phyloP scores from a whole-genome alignment of 2,113 vertebrate genomes.

The Gymnogyps californianus region DNA sequence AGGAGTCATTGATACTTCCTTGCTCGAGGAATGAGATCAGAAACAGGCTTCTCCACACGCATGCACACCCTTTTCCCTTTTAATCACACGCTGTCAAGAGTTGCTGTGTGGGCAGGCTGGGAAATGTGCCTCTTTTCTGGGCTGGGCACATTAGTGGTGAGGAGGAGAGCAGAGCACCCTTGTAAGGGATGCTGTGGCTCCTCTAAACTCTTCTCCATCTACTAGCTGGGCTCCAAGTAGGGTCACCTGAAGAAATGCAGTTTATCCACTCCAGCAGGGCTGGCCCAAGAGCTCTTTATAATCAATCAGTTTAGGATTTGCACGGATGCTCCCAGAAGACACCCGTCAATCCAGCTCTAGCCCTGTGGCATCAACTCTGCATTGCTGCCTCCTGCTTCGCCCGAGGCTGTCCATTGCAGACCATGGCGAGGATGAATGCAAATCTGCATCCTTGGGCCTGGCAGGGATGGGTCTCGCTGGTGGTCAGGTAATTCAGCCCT shows the following conservation, averaged over 20 bases:
- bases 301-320: not conserved
- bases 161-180: not conserved
- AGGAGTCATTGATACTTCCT: conserved; percentile 49
- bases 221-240: not conserved
- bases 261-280: not conserved
- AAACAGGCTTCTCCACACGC: not conserved
- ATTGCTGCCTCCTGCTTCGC: not conserved
- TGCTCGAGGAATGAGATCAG: conserved; percentile 8
- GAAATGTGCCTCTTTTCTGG: not conserved
- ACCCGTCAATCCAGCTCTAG: not conserved
- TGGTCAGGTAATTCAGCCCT: not conserved
- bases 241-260: not conserved
- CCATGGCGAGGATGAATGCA: rapidly evolving
- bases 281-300: not conserved
- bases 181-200: not conserved
- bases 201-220: not conserved
- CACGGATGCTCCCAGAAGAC: not conserved
- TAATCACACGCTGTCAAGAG: not conserved
- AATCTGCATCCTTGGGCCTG: not conserved
- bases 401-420: not conserved
- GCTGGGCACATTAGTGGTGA: not conserved
- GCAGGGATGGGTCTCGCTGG: not conserved
- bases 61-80: not conserved
- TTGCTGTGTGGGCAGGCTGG: not conserved
- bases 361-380: not conserved